Evolutionary conservation across 2,797 vertebrate species (phyloP).

Genomic region (Phaenicophaeus curvirostris): DNA sequence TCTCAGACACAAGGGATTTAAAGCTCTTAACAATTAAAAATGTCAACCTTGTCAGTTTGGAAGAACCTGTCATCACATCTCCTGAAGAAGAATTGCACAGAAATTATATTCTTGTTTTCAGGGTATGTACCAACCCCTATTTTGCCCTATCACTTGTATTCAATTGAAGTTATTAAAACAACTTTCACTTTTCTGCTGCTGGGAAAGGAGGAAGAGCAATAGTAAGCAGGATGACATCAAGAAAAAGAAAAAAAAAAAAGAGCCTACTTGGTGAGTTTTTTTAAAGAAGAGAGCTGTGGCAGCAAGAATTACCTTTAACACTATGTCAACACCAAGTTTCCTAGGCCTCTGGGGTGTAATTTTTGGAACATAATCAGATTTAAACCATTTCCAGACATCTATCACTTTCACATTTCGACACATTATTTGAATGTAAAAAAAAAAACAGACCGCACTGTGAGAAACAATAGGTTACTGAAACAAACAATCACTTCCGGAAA

Average conservation of each 20-base stretch:
- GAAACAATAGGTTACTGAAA: background rate
- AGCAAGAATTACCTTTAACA: background rate
- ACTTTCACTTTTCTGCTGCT: background rate
- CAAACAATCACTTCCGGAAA: background rate
- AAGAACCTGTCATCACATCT: background rate
- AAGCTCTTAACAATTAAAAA: background rate
- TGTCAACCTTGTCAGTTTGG: background rate
- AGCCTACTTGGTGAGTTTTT: background rate
- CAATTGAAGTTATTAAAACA: background rate
- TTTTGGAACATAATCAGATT: background rate
- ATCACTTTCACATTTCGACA: background rate
- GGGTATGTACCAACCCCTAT: background rate
- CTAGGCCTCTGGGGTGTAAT: background rate
- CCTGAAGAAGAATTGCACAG: background rate
- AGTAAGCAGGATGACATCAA: background rate
- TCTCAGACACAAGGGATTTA: background rate
- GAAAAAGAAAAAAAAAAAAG: background rate
- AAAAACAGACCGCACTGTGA: background rate
- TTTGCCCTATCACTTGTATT: background rate
- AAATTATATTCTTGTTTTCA: background rate
- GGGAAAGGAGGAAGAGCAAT: background rate
- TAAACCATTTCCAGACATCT: background rate
- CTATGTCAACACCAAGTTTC: background rate
- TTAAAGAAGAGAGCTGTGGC: background rate
- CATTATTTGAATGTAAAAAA: background rate